Evolutionary conservation across 2,113 vertebrate species (phyloP).

Genomic region (Halichoerus grypus): DNA sequence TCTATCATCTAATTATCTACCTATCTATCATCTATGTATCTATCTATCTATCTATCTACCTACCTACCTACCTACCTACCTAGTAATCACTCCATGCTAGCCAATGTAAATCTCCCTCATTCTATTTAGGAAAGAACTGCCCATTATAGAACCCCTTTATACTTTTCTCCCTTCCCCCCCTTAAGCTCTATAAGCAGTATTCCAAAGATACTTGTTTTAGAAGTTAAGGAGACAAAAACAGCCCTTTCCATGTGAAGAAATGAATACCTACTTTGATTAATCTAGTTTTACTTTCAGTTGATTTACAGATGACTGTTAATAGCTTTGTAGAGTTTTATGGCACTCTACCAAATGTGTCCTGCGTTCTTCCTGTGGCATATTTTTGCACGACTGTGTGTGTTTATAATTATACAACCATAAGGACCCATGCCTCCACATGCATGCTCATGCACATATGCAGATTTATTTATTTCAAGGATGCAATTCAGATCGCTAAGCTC

Average conservation of each 20-base stretch:
- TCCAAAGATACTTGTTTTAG: background rate
- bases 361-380: background rate
- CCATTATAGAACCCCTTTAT: background rate
- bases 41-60: background rate
- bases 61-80: background rate
- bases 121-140: background rate
- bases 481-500: background rate
- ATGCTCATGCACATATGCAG: background rate
- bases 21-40: background rate
- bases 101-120: background rate
- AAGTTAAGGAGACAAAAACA: constrained; percentile 31
- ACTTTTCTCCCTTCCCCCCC: background rate
- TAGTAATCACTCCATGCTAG: background rate
- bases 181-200: background rate
- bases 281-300: constrained; percentile 49
- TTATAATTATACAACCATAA: background rate
- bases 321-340: background rate
- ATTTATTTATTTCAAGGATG: constrained; percentile 13
- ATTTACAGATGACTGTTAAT: background rate
- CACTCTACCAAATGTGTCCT: background rate
- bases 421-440: background rate
- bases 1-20: background rate
- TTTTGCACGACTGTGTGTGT: background rate
- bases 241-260: background rate
- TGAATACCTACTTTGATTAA: constrained; percentile 2